Base-by-base conservation (phyloP, 2,797 vertebrate genomes). In the Megaceryle alcyon region DNA sequence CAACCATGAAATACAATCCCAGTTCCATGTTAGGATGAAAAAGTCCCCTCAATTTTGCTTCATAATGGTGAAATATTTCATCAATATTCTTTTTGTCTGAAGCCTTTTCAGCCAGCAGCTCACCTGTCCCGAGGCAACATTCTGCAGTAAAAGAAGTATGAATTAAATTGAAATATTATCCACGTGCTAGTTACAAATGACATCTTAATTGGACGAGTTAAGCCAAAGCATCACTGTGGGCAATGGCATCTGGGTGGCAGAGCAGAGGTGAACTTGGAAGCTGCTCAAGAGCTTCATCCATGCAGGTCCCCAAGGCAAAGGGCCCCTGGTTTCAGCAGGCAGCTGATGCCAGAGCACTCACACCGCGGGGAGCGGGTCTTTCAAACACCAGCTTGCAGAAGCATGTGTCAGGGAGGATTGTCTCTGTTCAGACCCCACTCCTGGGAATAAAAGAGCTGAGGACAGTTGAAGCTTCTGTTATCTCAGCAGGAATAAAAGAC, bases 351-450 rank as follows among this genome's bases (percentile, higher is more conserved):
- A 18, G 60, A 64, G 48, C 22, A 3, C 49, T 61, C 33, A 5
- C 7, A 1, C 20, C 56, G 2, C 0, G 20, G 23, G n/a, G 7
- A 69, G 35, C 2, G 1, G 54, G 44, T 1, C 1, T 57, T 44
- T 33, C 46, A 25, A 59, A 31, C 48, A 29, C 6, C 2, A 10
- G 25, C 33, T 44, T 51, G 44, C 54, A 54, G 57, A 35, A 88
- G 31, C 35, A 23, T 0, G 1, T 48, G 43, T 51, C 51, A 59
- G 71, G n/a, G 57, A 54, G 46, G 25, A 37, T n/a, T 6, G 2
- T 44, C 59, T 25, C 63, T 10, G 6, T 20, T 57, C 81, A 68
- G 48, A 64, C 20, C 10, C 19, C n/a, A 22, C 20, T 68, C 31
- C 61, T 2, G 49, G 57, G 41, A 69, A 49, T 69, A n/a, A 70